A percentile compares a stretch with the other conserved stretches of the same genome.
phyloP scores from a whole-genome alignment of 2,797 vertebrate genomes.

The Leptatherina wallacei region DNA sequence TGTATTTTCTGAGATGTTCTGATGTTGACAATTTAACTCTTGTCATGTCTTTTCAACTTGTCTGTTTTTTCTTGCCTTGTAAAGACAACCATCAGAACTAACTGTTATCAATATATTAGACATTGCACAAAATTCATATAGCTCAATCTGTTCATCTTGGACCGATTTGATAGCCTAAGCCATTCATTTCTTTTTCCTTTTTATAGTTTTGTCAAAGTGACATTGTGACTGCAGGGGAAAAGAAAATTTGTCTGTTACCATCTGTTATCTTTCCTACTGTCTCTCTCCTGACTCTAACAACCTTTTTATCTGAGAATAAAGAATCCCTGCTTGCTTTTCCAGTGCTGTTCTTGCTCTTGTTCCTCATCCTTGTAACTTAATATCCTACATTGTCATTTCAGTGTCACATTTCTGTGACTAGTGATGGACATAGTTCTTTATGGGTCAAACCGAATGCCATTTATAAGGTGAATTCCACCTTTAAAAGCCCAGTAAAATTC shows the following conservation, averaged over 20 bases:
- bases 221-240: too few species aligned
- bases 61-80: neutral
- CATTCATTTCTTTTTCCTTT: too few species aligned
- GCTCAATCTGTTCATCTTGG: too few species aligned
- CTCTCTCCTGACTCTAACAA: neutral
- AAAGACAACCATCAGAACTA: neutral
- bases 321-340: neutral
- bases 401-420: too few species aligned
- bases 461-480: neutral
- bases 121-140: too few species aligned
- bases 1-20: neutral
- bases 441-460: neutral
- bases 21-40: neutral
- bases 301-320: neutral
- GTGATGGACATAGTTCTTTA: too few species aligned
- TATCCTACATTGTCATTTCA: too few species aligned
- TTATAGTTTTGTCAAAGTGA: neutral
- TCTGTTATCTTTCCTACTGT: neutral
- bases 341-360: conserved; percentile 3
- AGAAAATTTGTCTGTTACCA: neutral
- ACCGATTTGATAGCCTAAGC: too few species aligned
- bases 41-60: neutral
- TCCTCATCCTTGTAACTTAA: too few species aligned
- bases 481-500: neutral
- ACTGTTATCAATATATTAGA: neutral